A percentile compares a stretch with the other conserved stretches of the same genome.
Conservation (phyloP, 37 sponge, comb jelly and placozoan genomes). For the Tethya wilhelma region DNA sequence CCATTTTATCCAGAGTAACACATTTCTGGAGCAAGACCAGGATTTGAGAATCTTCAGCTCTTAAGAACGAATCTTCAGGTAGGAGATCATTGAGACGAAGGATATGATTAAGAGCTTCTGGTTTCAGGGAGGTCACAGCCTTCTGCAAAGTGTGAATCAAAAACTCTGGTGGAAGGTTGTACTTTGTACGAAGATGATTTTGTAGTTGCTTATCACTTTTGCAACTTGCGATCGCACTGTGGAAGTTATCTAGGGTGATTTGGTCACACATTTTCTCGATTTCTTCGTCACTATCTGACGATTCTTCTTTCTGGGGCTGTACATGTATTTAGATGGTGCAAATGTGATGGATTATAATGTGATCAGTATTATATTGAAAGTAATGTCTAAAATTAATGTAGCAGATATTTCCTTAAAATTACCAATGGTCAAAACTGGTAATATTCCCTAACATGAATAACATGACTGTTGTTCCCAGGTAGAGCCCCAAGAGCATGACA, state of each 20-base stretch:
- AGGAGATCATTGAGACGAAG: conserved; percentile 48
- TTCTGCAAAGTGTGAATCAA: conserved; percentile 23
- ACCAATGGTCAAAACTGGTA: too few relatives aligned
- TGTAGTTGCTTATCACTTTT: conserved; percentile 12
- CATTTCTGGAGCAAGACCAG: conserved; percentile 53
- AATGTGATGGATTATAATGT: too few relatives aligned
- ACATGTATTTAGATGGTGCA: too few relatives aligned
- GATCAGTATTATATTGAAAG: too few relatives aligned
- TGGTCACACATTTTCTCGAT: conserved; percentile 34
- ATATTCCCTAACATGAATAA: too few relatives aligned
- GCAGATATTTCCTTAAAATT: too few relatives aligned
- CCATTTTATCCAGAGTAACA: conserved; percentile 33
- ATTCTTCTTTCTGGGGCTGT: not conserved
- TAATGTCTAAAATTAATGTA: too few relatives aligned
- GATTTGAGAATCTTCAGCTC: conserved; percentile 42
- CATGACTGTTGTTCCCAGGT: too few relatives aligned
- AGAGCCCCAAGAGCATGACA: too few relatives aligned
- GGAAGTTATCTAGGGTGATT: conserved; percentile 36
- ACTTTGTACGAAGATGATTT: conserved; percentile 9
- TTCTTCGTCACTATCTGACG: conserved; percentile 7
- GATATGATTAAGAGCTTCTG: conserved; percentile 26
- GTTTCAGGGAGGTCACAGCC: conserved; percentile 1
- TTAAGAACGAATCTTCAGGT: conserved; percentile 34
- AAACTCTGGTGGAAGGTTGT: conserved; percentile 10
- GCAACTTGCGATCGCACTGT: not conserved